Evolutionary conservation across 2,113 vertebrate species (phyloP), one percentile per base, ranked within the genome.

Genomic region (Tursiops truncatus): DNA sequence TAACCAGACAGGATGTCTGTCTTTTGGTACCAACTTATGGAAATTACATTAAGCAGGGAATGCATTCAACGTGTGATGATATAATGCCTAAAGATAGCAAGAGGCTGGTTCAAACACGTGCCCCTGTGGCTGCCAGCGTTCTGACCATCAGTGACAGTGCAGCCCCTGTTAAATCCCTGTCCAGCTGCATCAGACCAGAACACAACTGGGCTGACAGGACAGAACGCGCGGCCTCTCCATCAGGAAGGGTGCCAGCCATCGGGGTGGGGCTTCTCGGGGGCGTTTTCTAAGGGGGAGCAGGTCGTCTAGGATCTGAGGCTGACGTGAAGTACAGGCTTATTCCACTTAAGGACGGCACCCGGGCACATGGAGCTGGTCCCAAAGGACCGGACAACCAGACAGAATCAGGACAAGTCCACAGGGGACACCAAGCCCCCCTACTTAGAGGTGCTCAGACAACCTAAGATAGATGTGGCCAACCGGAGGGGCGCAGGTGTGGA

Each of bases 31-130:
- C n/a, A 38, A 38, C 9, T 38, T 11, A 7, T 79, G 65, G 96
- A 88, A 97, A 98, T 97, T 96, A 76, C 13, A 86, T 97, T 92
- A 94, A 97, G 95, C 33, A 91, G 7, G 77, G 81, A 97, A 97
- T 36, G 6, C 62, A 58, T 77, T 89, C 94, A 90, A 92, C 70
- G 15, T 94, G 6, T 94, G 6, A 73, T 97, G 82, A 25, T 70
- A 95, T 87, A 74, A 56, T 12, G 79, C 58, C 87, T 92, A 90
- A 89, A 98, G 95, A 97, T 96, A 96, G 74, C 53, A 80, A 73
- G 5, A 9, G 76, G 14, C n/a, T 89, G 7, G 13, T 86, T 91
- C 14, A 73, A 85, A 71, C 14, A 73, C 85, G 74, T 0, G 17
- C 28, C 25, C 23, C 17, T 4, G 15, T 3, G 67, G 67, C 25